Evolutionary conservation across 2,113 vertebrate genomes (phyloP).

Genomic region (Saguinus imperator): DNA sequence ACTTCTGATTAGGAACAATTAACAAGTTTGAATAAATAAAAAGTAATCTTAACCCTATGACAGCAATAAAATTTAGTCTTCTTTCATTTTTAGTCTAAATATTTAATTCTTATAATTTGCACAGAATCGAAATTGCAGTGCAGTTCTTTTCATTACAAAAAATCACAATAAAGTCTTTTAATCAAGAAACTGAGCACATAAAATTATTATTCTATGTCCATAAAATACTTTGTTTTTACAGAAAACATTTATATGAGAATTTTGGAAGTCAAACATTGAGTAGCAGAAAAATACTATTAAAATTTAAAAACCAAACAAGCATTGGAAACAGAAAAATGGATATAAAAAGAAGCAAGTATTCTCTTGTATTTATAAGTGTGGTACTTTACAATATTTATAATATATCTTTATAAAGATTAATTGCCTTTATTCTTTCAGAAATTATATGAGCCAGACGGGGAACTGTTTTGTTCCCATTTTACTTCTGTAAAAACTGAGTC

Average conservation of each 20-base stretch:
- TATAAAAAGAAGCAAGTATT: neutral
- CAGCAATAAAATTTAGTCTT: neutral
- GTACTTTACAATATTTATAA: neutral
- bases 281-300: constrained; percentile 1
- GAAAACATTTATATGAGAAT: neutral
- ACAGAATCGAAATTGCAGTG: constrained; percentile 11
- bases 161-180: neutral
- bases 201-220: neutral
- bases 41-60: neutral
- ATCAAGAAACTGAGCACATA: constrained; percentile 1
- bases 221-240: neutral
- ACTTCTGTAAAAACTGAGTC: neutral
- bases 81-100: neutral
- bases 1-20: neutral
- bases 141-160: constrained; percentile 27
- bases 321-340: neutral
- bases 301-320: neutral
- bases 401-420: neutral
- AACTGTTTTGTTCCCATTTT: neutral
- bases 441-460: neutral
- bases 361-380: neutral
- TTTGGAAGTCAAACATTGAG: neutral
- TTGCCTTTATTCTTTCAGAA: neutral
- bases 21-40: constrained; percentile 7
- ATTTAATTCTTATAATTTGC: constrained; percentile 16